Conservation (phyloP, 2,888 invertebrate genomes). For the Rotaria socialis region DNA sequence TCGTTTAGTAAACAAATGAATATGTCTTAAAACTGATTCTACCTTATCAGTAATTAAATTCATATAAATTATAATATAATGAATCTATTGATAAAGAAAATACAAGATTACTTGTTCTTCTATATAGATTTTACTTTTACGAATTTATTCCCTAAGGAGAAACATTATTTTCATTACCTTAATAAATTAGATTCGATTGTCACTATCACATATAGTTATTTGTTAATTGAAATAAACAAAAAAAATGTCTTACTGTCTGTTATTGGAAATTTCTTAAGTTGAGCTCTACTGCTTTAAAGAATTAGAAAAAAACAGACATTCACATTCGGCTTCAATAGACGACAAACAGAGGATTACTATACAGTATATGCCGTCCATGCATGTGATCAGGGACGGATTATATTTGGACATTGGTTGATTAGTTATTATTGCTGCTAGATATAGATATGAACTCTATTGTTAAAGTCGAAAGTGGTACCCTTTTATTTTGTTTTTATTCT, state of each 20-base stretch:
- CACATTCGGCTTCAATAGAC: neutral
- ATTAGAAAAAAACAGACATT: slow-evolving; percentile 5
- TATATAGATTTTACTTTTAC: neutral
- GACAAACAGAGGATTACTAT: neutral
- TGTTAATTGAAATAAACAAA: neutral
- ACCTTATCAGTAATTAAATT: neutral
- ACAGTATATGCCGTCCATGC: neutral
- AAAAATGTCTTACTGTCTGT: neutral
- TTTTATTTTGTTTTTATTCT: neutral
- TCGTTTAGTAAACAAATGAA: neutral
- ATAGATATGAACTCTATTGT: neutral
- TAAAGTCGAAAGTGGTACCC: neutral
- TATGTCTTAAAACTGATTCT: neutral
- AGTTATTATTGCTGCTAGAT: slow-evolving; percentile 9
- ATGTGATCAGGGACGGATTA: slow-evolving; percentile 23
- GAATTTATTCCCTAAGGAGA: neutral
- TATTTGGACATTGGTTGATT: slow-evolving; percentile 17
- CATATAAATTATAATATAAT: neutral
- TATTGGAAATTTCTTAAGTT: neutral
- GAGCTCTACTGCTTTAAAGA: neutral
- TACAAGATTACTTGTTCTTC: neutral
- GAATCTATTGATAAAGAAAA: neutral
- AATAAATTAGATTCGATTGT: neutral
- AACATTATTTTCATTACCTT: neutral
- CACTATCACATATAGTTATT: neutral